Percentiles rank a stretch among this genome's conserved stretches.
phyloP scores from a whole-genome alignment of 2,797 vertebrate genomes.

The Percopsis omiscomaycus region DNA sequence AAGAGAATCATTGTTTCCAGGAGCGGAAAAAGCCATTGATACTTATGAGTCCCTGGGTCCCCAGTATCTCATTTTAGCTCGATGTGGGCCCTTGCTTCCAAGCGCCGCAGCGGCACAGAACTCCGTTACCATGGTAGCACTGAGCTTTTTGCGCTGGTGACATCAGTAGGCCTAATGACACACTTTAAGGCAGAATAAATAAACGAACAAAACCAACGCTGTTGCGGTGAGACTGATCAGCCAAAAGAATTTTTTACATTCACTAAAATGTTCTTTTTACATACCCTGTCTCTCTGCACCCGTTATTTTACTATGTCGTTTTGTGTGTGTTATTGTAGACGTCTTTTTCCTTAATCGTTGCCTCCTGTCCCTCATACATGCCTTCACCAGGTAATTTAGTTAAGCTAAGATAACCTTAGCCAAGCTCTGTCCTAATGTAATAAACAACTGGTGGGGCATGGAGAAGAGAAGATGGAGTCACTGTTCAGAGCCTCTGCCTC shows the following conservation, averaged over 20 bases:
- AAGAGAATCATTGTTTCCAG: not conserved
- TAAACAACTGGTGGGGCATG: slow-evolving; percentile 15
- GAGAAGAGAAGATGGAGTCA: slow-evolving; percentile 23
- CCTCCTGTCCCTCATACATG: not conserved
- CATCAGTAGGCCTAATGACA: slow-evolving; percentile 15
- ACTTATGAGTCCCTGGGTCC: slow-evolving; percentile 12
- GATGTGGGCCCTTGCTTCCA: slow-evolving; percentile 11
- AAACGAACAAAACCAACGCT: slow-evolving; percentile 14
- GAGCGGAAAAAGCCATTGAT: slow-evolving; percentile 10
- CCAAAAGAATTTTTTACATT: slow-evolving; percentile 4
- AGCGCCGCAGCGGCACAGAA: not conserved
- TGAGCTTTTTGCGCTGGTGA: slow-evolving; percentile 12
- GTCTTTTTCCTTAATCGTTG: not conserved
- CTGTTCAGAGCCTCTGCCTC: slow-evolving; percentile 13
- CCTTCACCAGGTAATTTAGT: not conserved
- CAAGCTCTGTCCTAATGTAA: slow-evolving; percentile 1
- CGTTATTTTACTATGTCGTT: not conserved
- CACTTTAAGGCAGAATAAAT: slow-evolving; percentile 8
- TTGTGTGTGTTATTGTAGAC: not conserved
- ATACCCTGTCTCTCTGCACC: not conserved
- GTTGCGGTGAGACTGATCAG: slow-evolving; percentile 1
- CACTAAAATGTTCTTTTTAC: not conserved
- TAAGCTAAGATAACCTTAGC: slow-evolving; percentile 6
- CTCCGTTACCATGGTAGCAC: slow-evolving; percentile 31
- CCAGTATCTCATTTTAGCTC: slow-evolving; percentile 31